Base-by-base conservation (phyloP, 2,888 invertebrate genomes). In the Coleophora flavipennella region DNA sequence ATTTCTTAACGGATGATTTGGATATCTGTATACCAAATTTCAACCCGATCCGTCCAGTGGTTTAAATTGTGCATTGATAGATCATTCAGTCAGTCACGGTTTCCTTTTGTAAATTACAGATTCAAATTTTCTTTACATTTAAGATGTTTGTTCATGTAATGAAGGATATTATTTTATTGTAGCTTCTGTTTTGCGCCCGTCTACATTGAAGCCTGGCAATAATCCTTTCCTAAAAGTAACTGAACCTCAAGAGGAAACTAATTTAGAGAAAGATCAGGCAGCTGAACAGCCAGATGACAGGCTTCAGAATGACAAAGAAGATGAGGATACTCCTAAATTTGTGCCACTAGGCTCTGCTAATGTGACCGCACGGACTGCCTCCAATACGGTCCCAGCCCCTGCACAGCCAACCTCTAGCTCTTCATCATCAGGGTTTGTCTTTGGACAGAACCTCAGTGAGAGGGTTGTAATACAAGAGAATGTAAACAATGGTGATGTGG, bases 381-480 rank as follows among this genome's bases (percentile, higher is more conserved):
- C 74, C 31, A 87, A 87, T 41, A 81, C 86, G 34, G 87, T 87
- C 6, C 89, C 90, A 1, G 55, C 68, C 2, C 59, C 74, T 0
- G 63, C 59, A 1, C 75, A 76, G 29, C 62, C 76, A 1, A 55
- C 73, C 10, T 60, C 77, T 0, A 63, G 64, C 40, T 63, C 75
- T 1, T 86, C 90, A 28, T 86, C 86, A 39, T 81, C 87, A 20
- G 89, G 90, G 28, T 96, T 96, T 84, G 92, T 96, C 10, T 97
- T 97, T 72, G 96, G 96, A 1, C 94, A 96, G 70, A 96, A 96
- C 75, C 86, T 96, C 36, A 92, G 93, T 58, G 95, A 94, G 51
- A 86, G 96, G 53, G 95, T 95, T 8, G 84, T 91, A 26, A 90
- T 89, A 29, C 87, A 89, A 48, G 85, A 80, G 36, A 85, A 85